Conservation (phyloP, 2,113 vertebrate species). For the Laterallus jamaicensis region DNA sequence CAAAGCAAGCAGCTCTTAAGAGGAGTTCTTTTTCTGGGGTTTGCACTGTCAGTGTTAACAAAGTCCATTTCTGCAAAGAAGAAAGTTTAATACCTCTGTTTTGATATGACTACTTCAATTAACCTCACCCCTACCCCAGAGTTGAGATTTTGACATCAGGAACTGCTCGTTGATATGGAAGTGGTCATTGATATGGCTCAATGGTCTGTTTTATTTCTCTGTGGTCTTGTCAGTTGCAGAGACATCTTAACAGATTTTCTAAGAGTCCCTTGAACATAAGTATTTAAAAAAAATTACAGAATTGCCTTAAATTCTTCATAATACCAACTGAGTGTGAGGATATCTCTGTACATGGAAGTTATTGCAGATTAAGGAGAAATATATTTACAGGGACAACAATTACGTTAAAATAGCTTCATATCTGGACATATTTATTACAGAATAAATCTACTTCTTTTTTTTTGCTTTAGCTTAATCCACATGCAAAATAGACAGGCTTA, state of each 20-base stretch:
- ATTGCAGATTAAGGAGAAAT: neutral
- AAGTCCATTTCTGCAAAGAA: neutral
- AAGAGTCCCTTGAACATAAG: neutral
- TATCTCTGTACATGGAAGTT: neutral
- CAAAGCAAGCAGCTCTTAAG: neutral
- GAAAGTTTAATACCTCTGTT: neutral
- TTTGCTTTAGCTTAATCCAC: neutral
- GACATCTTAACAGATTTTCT: neutral
- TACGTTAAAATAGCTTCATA: neutral
- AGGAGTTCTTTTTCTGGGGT: neutral
- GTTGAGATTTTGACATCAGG: neutral
- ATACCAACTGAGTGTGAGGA: neutral
- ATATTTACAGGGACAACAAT: neutral
- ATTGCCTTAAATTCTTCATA: neutral
- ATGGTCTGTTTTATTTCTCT: neutral
- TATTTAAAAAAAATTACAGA: neutral
- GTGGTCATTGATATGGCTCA: neutral
- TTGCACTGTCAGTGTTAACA: neutral
- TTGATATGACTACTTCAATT: neutral
- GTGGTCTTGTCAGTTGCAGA: neutral
- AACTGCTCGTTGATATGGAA: neutral
- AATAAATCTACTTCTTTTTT: neutral
- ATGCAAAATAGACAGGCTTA: neutral
- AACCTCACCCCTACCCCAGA: neutral
- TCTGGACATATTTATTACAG: neutral